Evolutionary conservation across 2,888 invertebrate genomes (phyloP).

Genomic region (Torymus texanus): DNA sequence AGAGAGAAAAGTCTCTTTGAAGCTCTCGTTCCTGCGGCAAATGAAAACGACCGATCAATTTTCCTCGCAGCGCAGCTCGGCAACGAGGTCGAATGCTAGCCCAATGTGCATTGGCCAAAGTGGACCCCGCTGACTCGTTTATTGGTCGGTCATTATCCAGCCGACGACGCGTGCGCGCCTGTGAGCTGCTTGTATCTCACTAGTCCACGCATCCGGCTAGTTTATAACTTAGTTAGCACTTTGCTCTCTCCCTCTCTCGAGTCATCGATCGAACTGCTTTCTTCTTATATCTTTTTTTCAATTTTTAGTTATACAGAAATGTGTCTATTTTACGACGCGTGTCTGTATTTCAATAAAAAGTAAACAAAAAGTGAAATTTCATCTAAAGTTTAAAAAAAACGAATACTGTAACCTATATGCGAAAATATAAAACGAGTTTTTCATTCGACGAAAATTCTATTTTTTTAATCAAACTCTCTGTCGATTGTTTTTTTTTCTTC

Average conservation of each 20-base stretch:
- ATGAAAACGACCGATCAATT: conserved; percentile 31
- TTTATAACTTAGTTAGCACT: conserved; percentile 15
- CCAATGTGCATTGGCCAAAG: too few species aligned
- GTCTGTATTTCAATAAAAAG: conserved; percentile 29
- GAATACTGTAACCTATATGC: not conserved
- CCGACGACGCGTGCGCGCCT: not conserved
- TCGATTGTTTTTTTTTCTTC: conserved; percentile 33
- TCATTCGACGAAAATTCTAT: conserved; percentile 25
- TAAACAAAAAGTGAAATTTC: conserved; percentile 38
- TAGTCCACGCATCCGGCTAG: not conserved
- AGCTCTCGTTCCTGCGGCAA: not conserved
- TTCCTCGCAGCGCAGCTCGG: not conserved
- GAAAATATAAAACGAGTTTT: conserved; percentile 35
- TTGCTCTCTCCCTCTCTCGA: not conserved
- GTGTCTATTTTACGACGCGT: not conserved
- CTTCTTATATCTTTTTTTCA: not conserved
- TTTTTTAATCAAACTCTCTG: conserved; percentile 31
- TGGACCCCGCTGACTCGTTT: not conserved
- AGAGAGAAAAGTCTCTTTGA: conserved; percentile 6
- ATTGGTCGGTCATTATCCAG: conserved; percentile 29
- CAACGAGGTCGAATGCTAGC: conserved; percentile 15
- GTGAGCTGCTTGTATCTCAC: not conserved
- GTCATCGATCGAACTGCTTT: not conserved
- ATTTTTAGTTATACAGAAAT: not conserved
- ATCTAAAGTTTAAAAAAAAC: not conserved